Percentiles rank a stretch among this genome's conserved stretches.
phyloP scores from a whole-genome alignment of 2,113 vertebrate species.

The Pristiophorus japonicus region DNA sequence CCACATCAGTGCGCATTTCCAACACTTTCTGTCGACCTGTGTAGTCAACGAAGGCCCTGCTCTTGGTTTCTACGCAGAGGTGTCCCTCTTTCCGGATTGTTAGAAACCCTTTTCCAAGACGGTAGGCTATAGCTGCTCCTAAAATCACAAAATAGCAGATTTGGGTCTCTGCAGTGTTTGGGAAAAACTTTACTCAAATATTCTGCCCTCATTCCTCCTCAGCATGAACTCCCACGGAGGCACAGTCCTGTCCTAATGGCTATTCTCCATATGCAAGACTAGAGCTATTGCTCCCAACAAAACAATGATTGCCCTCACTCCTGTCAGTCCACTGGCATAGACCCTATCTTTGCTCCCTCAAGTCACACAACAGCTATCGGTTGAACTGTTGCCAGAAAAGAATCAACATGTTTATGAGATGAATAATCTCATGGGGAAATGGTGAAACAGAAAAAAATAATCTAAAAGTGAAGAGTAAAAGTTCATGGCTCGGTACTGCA shows the following conservation, averaged over 20 bases:
- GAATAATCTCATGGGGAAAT: too few species aligned
- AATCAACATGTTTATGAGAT: too few species aligned
- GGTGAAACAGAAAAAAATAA: too few species aligned
- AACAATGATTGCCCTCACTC: too few species aligned
- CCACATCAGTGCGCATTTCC: conserved; percentile 67
- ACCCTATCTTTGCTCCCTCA: neutral
- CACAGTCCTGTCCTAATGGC: neutral
- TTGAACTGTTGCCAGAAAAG: too few species aligned
- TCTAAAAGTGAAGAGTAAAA: too few species aligned
- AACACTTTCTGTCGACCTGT: conserved; percentile 61
- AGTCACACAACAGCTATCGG: neutral
- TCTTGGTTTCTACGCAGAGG: conserved; percentile 61
- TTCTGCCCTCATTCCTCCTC: neutral
- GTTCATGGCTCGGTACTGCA: too few species aligned
- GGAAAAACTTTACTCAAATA: neutral
- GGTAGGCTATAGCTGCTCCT: conserved; percentile 60
- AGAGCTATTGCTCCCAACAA: neutral
- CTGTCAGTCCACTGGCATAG: neutral
- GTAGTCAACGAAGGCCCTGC: conserved; percentile 67
- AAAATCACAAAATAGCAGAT: neutral
- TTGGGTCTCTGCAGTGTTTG: neutral
- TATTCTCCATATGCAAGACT: neutral
- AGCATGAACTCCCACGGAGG: neutral
- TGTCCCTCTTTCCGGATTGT: conserved; percentile 74
- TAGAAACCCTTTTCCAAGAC: conserved; percentile 70